Evolutionary conservation across 2,113 vertebrate species (phyloP), one percentile per base, ranked within the genome.

Genomic region (Falcunculus frontatus): DNA sequence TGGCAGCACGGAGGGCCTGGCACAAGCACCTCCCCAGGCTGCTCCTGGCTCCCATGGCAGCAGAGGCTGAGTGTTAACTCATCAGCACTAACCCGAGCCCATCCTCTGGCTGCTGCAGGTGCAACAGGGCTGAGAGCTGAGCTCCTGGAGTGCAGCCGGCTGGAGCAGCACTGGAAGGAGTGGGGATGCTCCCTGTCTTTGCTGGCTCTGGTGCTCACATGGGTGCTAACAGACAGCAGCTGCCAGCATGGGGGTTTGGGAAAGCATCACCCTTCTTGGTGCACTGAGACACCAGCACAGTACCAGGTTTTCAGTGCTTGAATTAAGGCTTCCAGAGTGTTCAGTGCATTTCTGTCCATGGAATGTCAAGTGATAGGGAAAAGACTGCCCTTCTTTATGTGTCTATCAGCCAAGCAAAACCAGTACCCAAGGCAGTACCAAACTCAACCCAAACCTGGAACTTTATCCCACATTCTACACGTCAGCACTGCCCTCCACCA

Each of bases 201-300:
- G 76, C 73, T 74, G 27, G 2, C 49, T 68, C 33, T 4, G 15
- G 19, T 46, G 41, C 82, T 55, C n/a, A 27, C 44, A 11, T 2
- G 2, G 73, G 47, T 21, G 3, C 32, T 35, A 30, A 27, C 62
- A 72, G 67, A 13, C 26, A 50, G 70, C 82, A 84, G 80, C 84
- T 82, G 80, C 55, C 84, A 57, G 56, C 13, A 0, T 4, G 1
- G 49, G 47, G 35, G 1, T 67, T 47, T 82, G 52, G 44, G 80
- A 55, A 50, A 59, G 50, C 62, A 87, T 4, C 68, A 81, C 44
- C 35, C 39, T 63, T 82, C 44, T n/a, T 35, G 0, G 0, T 52
- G 42, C 42, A 26, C 25, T 0, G 1, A 53, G 52, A 29, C 21
- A 4, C 47, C 23, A 41, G 30, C 1, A 0, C 62, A 42, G 20